Evolutionary conservation across 2,797 vertebrate species (phyloP).

Genomic region (Atherinosoma microstoma): DNA sequence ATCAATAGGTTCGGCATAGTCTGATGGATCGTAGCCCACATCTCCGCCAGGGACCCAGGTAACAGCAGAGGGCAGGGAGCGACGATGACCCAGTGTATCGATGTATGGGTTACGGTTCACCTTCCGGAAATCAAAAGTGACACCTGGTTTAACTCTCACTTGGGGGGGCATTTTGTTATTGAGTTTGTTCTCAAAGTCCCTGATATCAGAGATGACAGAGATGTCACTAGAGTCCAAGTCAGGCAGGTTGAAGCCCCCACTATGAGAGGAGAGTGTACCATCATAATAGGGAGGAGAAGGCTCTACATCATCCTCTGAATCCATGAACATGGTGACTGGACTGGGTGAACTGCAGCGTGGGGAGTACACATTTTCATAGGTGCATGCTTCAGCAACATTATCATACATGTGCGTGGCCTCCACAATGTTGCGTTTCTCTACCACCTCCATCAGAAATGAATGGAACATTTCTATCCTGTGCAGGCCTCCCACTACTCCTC

Average conservation of each 20-base stretch:
- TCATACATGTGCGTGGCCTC: constrained; percentile 98
- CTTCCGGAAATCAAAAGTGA: constrained; percentile 91
- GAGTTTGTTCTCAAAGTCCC: constrained; percentile 91
- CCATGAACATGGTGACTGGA: constrained; percentile 90
- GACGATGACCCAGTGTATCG: constrained; percentile 89
- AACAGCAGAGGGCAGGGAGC: constrained; percentile 89
- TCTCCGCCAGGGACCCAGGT: constrained; percentile 90
- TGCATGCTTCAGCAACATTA: constrained; percentile 92
- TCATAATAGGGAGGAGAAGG: constrained; percentile 90
- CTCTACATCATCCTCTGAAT: constrained; percentile 94
- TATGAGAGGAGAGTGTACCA: constrained; percentile 83
- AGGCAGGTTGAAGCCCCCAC: constrained; percentile 89
- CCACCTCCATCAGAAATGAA: constrained; percentile 91
- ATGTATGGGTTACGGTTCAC: constrained; percentile 87
- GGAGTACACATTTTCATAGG: constrained; percentile 89
- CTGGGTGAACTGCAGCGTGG: constrained; percentile 93
- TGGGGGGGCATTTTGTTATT: constrained; percentile 94
- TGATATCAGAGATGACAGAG: constrained; percentile 88
- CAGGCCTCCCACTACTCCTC: constrained; percentile 84
- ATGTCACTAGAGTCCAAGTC: constrained; percentile 92
- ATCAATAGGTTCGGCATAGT: constrained; percentile 96
- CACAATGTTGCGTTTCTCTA: constrained; percentile 93
- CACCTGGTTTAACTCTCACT: constrained; percentile 91
- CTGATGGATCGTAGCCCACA: constrained; percentile 93
- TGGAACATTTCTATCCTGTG: constrained; percentile 93